phyloP scores from a whole-genome alignment of 2,797 vertebrate genomes.

The Urocyon cinereoargenteus region DNA sequence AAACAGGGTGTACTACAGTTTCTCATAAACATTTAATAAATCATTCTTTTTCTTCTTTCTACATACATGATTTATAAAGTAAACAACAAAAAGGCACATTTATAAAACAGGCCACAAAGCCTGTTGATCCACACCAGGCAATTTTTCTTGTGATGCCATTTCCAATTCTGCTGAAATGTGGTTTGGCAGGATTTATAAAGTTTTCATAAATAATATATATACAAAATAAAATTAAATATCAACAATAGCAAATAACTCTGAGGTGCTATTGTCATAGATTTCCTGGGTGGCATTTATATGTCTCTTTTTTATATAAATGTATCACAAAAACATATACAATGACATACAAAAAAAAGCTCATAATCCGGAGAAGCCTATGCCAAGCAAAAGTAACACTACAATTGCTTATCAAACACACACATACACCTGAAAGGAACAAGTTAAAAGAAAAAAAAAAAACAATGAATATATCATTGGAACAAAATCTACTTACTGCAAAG shows the following conservation, averaged over 20 bases:
- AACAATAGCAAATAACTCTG: conserved; percentile 35
- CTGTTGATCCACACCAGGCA: conserved; percentile 45
- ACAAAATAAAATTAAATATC: not conserved
- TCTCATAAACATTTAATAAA: conserved; percentile 77
- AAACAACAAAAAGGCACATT: conserved; percentile 69
- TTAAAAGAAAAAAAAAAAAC: not conserved
- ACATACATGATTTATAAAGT: conserved; percentile 69
- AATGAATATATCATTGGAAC: conserved; percentile 7
- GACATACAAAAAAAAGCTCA: not conserved
- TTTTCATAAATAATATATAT: conserved; percentile 77
- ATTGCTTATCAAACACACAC: not conserved
- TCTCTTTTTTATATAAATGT: not conserved
- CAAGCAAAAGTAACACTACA: conserved; percentile 31
- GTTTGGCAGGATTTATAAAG: conserved; percentile 65
- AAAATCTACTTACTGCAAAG: conserved; percentile 42
- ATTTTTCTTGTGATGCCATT: conserved; percentile 64
- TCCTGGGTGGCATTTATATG: conserved; percentile 1
- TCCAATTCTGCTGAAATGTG: conserved; percentile 53
- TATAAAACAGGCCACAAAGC: conserved; percentile 55
- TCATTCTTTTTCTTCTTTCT: conserved; percentile 47
- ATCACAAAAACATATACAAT: not conserved
- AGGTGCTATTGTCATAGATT: conserved; percentile 43
- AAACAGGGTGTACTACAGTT: conserved; percentile 31
- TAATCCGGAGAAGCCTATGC: not conserved
- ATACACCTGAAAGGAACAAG: not conserved